phyloP scores from a whole-genome alignment of 2,888 invertebrate genomes.

The Psococerastis gibbosa region DNA sequence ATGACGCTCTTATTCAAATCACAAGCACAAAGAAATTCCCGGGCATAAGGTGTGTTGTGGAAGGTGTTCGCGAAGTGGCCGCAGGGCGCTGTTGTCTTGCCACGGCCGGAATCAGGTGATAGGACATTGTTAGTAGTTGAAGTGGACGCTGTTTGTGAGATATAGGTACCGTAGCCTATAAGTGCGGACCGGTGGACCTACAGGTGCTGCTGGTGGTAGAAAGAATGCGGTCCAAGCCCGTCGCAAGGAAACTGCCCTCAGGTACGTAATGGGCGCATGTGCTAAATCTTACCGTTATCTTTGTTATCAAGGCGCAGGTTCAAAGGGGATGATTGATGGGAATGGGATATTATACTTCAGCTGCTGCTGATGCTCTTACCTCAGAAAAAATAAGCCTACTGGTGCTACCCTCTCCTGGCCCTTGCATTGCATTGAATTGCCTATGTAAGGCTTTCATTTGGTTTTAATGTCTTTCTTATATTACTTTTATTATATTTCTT shows the following conservation, averaged over 20 bases:
- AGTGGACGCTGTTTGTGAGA: neutral
- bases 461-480: too few relatives aligned
- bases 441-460: too few relatives aligned
- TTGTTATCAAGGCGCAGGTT: too few relatives aligned
- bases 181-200: neutral
- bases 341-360: too few relatives aligned
- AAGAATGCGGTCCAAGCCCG: slow-evolving; percentile 7
- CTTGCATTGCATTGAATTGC: too few relatives aligned
- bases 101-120: neutral
- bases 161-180: too few relatives aligned
- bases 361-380: too few relatives aligned
- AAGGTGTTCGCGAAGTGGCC: neutral
- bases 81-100: slow-evolving; percentile 2
- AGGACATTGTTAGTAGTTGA: neutral
- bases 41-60: slow-evolving; percentile 5
- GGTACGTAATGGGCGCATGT: slow-evolving; percentile 8
- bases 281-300: too few relatives aligned
- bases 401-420: neutral
- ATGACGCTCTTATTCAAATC: neutral
- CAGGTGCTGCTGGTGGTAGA: neutral
- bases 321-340: too few relatives aligned
- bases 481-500: too few relatives aligned
- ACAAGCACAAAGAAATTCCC: slow-evolving; percentile 8
- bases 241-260: slow-evolving; percentile 8
- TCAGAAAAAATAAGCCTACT: neutral